Percentiles rank a stretch among this genome's conserved stretches.
Conservation (phyloP, 2,888 invertebrate genomes). For the Leptinotarsa haldemani region DNA sequence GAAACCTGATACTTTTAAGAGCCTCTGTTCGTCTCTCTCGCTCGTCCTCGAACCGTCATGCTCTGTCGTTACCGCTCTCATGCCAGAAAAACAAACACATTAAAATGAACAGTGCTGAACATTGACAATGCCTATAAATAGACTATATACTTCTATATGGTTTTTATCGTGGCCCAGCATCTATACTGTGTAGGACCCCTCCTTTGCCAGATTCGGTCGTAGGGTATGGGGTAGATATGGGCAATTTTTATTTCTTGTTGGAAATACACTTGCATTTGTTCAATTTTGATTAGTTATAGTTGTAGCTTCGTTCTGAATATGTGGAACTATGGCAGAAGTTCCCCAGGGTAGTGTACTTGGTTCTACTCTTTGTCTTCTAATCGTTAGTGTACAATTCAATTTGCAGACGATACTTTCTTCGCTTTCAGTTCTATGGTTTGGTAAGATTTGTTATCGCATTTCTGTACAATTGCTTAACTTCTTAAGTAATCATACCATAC, state of each 20-base stretch:
- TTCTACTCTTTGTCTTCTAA: no score
- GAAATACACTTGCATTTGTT: not conserved
- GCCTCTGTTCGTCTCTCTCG: conserved; percentile 57
- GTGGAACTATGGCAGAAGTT: no score
- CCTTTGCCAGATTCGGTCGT: conserved; percentile 38
- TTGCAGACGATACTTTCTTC: no score
- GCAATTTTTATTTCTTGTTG: conserved; percentile 22
- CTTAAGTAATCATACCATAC: no score
- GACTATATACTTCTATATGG: conserved; percentile 65
- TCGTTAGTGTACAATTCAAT: no score
- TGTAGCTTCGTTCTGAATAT: no score
- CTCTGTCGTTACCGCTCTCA: conserved; percentile 57
- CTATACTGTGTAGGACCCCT: conserved; percentile 51
- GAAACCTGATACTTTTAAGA: conserved; percentile 68
- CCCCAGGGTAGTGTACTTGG: no score
- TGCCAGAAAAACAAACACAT: conserved; percentile 67
- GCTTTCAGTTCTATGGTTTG: no score
- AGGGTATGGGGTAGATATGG: conserved; percentile 37
- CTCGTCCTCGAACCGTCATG: conserved; percentile 37
- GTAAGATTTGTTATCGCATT: no score
- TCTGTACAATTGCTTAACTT: no score
- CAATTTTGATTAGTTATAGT: no score
- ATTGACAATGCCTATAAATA: conserved; percentile 68
- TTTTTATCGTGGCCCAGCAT: conserved; percentile 55
- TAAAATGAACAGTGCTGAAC: conserved; percentile 67